Base-by-base conservation (phyloP, 35 echinoderm and acorn worm species). In the Antedon bifida region DNA sequence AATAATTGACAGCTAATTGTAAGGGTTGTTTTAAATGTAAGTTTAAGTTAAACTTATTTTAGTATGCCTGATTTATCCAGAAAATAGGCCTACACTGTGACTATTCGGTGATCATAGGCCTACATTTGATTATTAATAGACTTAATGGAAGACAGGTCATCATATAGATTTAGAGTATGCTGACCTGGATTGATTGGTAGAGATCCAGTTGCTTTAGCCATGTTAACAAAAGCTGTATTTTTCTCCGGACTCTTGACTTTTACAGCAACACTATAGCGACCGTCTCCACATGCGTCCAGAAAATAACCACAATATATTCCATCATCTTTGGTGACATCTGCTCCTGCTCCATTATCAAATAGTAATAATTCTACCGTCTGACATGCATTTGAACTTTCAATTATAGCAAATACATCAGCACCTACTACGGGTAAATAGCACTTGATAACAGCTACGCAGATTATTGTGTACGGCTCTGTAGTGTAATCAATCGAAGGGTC, bases 241-340 rank as follows among this genome's bases (percentile, higher is more conserved):
- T 64, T 8, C 30, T 33, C 87, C 17, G 83, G 34, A 31, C 88
- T 91, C 34, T 77, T 79, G 14, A 91, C 90, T 29, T 55, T 55
- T 21, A 91, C 75, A 32, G 64, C 84, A 39, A 91, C 35, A 32
- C 90, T 82, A 38, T 88, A 91, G 13, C 76, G 56, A n/a, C 85
- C 90, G 29, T 84, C 86, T 5, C 26, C 75, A 2, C 82, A 77
- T 26, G 84, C 38, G 5, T 91, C 73, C 4, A 84, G 35, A 33
- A 91, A 91, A 77, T 80, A 88, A 10, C 85, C 51, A 0, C 85
- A 91, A 77, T 91, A 91, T 30, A 91, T 39, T 44, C 90, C 90
- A 45, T 91, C 90, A 42, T 91, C 78, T 73, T 91, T 91, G 21
- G 85, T 87, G 14, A 91, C 79, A 77, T 91, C 90, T 14, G 90